These are phyloP conservation scores for Tachyglossus aculeatus DNA, from an alignment of 2,797 vertebrate genomes.

Conservation along the genomic window DNA sequence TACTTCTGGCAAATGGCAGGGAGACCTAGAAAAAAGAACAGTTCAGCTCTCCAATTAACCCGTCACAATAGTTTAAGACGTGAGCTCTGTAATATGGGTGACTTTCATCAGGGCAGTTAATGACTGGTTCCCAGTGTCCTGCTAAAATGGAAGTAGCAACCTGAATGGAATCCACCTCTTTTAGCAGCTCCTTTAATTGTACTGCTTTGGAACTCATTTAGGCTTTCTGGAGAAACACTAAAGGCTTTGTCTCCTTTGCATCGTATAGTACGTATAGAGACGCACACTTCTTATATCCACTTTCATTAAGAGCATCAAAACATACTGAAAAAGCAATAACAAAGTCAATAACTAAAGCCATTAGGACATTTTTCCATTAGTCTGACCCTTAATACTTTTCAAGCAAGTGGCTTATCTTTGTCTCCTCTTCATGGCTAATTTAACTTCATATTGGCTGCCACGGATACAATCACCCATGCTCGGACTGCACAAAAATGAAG, in stretches of 20 bases:
- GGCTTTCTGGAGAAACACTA: not conserved
- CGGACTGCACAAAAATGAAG: constrained; percentile 1
- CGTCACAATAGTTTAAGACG: too few relatives aligned
- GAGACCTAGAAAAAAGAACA: too few relatives aligned
- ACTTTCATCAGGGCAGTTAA: too few relatives aligned
- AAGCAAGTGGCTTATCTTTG: not conserved
- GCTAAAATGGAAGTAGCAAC: too few relatives aligned
- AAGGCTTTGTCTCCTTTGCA: not conserved
- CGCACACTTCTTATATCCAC: not conserved
- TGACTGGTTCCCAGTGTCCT: too few relatives aligned
- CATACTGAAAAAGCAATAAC: not conserved
- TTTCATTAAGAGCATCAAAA: not conserved
- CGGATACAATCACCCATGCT: not conserved
- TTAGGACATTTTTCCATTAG: not conserved
- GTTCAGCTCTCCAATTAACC: too few relatives aligned
- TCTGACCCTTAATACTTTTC: not conserved
- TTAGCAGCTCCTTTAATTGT: not conserved
- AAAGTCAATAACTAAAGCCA: not conserved
- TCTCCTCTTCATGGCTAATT: not conserved
- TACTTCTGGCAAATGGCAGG: too few relatives aligned
- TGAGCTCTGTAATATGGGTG: too few relatives aligned
- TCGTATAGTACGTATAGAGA: not conserved
- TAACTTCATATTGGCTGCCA: not conserved
- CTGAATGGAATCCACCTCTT: constrained; percentile 3
- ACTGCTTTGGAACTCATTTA: not conserved